Percentiles rank a stretch among this genome's conserved stretches.
These are phyloP conservation scores for Drosophila aldrichi DNA, from an alignment of 2,888 invertebrate species.

Conservation along the genomic window DNA sequence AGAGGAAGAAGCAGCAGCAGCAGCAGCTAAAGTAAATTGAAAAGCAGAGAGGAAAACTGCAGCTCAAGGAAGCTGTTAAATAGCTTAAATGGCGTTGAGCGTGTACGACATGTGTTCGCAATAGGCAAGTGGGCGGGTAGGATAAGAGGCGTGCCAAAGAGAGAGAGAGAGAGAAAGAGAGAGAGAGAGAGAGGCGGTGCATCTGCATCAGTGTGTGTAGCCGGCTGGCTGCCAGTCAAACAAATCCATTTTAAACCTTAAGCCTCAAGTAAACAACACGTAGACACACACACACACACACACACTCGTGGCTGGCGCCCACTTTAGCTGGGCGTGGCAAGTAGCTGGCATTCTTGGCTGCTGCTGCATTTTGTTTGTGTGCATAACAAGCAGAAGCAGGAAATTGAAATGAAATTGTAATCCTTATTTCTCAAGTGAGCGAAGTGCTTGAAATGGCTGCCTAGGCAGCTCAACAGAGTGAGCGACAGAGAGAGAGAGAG, in stretches of 20 bases:
- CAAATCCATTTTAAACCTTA: conserved; percentile 80
- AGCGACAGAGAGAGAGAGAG: background rate
- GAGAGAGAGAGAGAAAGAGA: too few relatives aligned
- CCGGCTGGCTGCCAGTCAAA: conserved; percentile 75
- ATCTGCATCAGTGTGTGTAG: conserved; percentile 57
- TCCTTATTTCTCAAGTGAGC: conserved; percentile 69
- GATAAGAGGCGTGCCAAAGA: background rate
- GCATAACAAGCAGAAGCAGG: conserved; percentile 64
- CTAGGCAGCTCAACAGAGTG: background rate
- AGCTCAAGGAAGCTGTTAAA: conserved; percentile 68
- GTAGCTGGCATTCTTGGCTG: conserved; percentile 50
- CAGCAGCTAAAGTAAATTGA: conserved; percentile 60
- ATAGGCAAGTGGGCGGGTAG: conserved; percentile 24
- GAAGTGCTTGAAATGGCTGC: conserved; percentile 37
- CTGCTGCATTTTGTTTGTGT: conserved; percentile 63
- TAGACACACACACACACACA: conserved; percentile 33
- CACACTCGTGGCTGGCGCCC: conserved; percentile 26
- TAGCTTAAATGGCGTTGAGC: conserved; percentile 70
- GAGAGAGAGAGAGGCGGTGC: background rate
- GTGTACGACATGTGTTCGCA: conserved; percentile 71
- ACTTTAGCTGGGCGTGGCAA: conserved; percentile 53
- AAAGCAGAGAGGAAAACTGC: conserved; percentile 60
- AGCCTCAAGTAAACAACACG: conserved; percentile 78
- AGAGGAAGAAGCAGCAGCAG: background rate
- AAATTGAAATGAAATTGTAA: conserved; percentile 79